phyloP scores from a whole-genome alignment of 2,797 vertebrate species.

The Cryptoblepharus egeriae region DNA sequence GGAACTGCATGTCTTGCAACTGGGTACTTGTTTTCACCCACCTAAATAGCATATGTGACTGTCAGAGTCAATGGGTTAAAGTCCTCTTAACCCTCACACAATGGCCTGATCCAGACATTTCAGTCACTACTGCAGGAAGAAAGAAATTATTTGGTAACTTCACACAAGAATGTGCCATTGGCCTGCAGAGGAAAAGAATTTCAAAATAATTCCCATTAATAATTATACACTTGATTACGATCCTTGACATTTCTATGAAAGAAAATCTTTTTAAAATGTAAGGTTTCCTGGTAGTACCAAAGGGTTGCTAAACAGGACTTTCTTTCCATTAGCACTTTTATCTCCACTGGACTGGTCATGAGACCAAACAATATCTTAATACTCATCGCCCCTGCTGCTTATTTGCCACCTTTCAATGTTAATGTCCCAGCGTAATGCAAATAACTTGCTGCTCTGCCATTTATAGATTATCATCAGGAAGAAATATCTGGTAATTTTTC shows the following conservation, averaged over 20 bases:
- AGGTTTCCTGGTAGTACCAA: not conserved
- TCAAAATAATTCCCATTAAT: too few species aligned
- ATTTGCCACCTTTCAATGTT: conserved; percentile 29
- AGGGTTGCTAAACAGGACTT: not conserved
- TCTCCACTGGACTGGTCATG: not conserved
- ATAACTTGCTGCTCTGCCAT: not conserved
- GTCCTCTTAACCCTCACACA: too few species aligned
- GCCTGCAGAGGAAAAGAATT: too few species aligned
- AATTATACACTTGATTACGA: not conserved
- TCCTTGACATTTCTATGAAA: not conserved
- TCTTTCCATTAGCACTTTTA: not conserved
- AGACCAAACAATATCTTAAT: conserved; percentile 4
- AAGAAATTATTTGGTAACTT: too few species aligned
- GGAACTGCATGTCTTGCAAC: too few species aligned
- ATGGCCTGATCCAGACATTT: too few species aligned
- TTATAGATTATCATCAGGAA: not conserved
- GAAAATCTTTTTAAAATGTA: not conserved
- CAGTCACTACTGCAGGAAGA: too few species aligned
- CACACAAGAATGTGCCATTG: too few species aligned
- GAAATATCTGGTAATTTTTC: not conserved
- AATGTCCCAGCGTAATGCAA: conserved; percentile 10
- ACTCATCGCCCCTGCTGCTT: not conserved
- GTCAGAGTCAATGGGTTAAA: too few species aligned
- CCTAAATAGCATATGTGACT: too few species aligned
- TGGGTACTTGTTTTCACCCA: too few species aligned